phyloP scores from a whole-genome alignment of 1,140 invertebrate species.

The Akabosia matsudoensis region DNA sequence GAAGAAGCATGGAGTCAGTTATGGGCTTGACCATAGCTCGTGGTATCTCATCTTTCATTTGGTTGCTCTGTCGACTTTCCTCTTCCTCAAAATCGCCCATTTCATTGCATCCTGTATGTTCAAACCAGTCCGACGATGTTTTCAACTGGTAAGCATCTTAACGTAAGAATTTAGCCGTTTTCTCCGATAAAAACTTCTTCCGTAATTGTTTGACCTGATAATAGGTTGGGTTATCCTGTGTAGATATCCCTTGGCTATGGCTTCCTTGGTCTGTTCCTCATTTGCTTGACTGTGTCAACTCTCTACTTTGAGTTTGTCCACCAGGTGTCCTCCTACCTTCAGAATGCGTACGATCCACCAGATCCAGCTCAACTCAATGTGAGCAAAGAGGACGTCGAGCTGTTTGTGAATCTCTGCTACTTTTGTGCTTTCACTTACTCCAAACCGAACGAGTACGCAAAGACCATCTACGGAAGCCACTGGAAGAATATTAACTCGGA shows the following conservation, averaged over 20 bases:
- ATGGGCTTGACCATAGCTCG: not conserved
- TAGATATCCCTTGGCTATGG: constrained; percentile 1
- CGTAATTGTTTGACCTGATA: not conserved
- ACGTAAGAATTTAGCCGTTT: not conserved
- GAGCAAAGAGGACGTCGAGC: not conserved
- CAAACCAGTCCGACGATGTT: not conserved
- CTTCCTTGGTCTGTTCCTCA: not conserved
- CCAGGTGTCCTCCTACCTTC: not conserved
- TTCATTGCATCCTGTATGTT: not conserved
- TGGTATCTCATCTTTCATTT: not conserved
- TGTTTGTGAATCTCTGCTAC: not conserved
- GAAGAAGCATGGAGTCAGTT: not conserved
- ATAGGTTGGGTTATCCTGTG: not conserved
- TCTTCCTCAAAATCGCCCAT: not conserved
- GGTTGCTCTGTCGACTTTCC: not conserved
- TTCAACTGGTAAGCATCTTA: not conserved
- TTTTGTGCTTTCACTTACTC: not conserved
- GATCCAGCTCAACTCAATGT: not conserved
- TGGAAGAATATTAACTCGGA: no score
- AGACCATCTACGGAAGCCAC: no score
- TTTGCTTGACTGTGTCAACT: not conserved
- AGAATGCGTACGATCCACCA: not conserved
- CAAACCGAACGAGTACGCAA: not conserved
- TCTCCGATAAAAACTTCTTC: not conserved
- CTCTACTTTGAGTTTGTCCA: not conserved